A percentile compares a stretch with the other conserved stretches of the same genome.
These are phyloP conservation scores for Clarias macrocephalus DNA, from an alignment of 2,113 vertebrate species.

Conservation along the genomic window DNA sequence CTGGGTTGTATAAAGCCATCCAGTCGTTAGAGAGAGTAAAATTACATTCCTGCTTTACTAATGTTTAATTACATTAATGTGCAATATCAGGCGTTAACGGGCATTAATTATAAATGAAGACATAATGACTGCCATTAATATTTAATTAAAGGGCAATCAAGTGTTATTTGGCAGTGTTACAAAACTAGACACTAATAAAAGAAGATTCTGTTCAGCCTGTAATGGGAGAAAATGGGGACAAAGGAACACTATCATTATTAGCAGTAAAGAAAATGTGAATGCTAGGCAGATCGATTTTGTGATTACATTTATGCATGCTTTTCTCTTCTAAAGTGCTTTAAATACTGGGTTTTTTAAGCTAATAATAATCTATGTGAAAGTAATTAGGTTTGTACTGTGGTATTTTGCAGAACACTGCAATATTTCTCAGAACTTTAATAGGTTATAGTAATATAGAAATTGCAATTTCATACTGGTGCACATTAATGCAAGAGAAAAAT, in stretches of 20 bases:
- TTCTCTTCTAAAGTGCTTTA: neutral
- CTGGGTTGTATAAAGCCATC: conserved; percentile 53
- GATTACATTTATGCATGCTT: conserved; percentile 23
- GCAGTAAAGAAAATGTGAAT: conserved; percentile 16
- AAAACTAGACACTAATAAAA: conserved; percentile 79
- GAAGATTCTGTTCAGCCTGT: conserved; percentile 67
- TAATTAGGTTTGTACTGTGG: neutral
- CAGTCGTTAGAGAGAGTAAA: conserved; percentile 57
- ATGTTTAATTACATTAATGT: conserved; percentile 82
- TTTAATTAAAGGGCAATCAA: conserved; percentile 84
- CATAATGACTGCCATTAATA: conserved; percentile 80
- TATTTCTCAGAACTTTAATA: neutral
- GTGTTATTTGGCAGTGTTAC: conserved; percentile 81
- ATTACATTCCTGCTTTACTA: conserved; percentile 63
- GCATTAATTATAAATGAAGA: conserved; percentile 80
- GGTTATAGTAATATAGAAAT: neutral
- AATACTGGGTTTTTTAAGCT: neutral
- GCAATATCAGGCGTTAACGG: conserved; percentile 75
- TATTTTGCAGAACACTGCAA: neutral
- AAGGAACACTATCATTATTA: conserved; percentile 28
- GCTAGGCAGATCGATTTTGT: conserved; percentile 19
- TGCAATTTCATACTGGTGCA: neutral
- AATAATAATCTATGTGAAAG: neutral
- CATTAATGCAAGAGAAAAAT: neutral
- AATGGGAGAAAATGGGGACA: conserved; percentile 62